A percentile compares a stretch with the other conserved stretches of the same genome.
phyloP scores from a whole-genome alignment of 2,113 vertebrate genomes.

The Carlito syrichta region DNA sequence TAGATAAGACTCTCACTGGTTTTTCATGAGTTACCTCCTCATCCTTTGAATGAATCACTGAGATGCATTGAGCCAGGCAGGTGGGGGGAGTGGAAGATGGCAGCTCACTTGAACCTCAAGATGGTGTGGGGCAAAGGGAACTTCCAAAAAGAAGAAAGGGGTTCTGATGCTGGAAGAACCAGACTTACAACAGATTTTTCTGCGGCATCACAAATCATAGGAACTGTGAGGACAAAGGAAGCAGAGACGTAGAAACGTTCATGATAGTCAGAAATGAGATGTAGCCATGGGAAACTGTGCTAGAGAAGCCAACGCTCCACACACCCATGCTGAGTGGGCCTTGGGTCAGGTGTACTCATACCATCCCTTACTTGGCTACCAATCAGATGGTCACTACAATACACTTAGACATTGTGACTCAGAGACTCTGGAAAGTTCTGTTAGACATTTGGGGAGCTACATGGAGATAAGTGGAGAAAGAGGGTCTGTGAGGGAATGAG shows the following conservation, averaged over 20 bases:
- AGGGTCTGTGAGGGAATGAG: not conserved
- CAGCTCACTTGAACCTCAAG: too few relatives aligned
- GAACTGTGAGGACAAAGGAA: not conserved
- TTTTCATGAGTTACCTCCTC: not conserved
- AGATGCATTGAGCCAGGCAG: not conserved
- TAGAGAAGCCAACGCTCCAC: rapidly evolving
- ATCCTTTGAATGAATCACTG: not conserved
- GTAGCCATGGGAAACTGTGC: rapidly evolving
- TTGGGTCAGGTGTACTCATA: not conserved
- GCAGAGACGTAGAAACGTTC: rapidly evolving
- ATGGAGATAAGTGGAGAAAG: not conserved
- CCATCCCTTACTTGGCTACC: not conserved
- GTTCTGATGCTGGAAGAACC: not conserved
- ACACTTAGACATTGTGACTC: not conserved
- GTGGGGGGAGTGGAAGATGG: not conserved
- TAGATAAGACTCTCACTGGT: not conserved
- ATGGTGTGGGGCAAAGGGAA: too few relatives aligned
- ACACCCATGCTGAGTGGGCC: not conserved
- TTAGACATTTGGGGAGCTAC: not conserved
- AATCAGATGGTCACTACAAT: not conserved
- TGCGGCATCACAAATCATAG: too few relatives aligned
- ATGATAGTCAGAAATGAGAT: not conserved
- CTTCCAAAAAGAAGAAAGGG: not conserved
- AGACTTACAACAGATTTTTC: not conserved
- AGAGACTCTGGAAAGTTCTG: not conserved